These are phyloP conservation scores for Escarpia spicata DNA, from an alignment of 2,888 invertebrate species.

Conservation along the genomic window DNA sequence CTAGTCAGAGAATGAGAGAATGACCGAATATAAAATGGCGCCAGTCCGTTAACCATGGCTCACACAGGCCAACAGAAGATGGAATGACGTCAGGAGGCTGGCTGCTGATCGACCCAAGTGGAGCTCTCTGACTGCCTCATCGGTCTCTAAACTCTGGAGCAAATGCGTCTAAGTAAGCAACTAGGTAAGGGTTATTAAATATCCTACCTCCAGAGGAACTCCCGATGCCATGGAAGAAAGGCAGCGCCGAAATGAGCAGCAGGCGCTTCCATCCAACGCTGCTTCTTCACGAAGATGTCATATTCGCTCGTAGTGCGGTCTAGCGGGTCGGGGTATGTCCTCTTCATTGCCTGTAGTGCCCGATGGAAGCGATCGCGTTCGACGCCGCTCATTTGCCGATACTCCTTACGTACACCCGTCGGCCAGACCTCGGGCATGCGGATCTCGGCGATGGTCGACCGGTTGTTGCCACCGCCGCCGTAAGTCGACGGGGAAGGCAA, in stretches of 20 bases:
- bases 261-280: neutral
- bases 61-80: too few species aligned
- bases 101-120: too few species aligned
- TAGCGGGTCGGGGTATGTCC: neutral
- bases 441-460: neutral
- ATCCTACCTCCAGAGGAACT: conserved; percentile 19
- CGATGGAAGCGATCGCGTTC: conserved; percentile 31
- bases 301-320: conserved; percentile 18
- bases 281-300: conserved; percentile 21
- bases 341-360: conserved; percentile 13
- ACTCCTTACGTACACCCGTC: conserved; percentile 30
- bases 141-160: too few species aligned
- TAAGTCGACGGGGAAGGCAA: neutral
- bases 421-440: neutral
- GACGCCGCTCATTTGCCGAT: conserved; percentile 30
- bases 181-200: neutral
- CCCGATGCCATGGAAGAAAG: neutral
- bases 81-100: too few species aligned
- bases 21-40: too few species aligned
- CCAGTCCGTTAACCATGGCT: too few species aligned
- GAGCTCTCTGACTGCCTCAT: too few species aligned
- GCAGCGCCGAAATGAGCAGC: conserved; percentile 7
- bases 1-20: too few species aligned
- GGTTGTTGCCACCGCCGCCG: neutral
- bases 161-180: too few species aligned